Evolutionary conservation across 1,140 invertebrate genomes (phyloP), one percentile per base, ranked within the genome.

Genomic region (Pogonomyrmex californicus): DNA sequence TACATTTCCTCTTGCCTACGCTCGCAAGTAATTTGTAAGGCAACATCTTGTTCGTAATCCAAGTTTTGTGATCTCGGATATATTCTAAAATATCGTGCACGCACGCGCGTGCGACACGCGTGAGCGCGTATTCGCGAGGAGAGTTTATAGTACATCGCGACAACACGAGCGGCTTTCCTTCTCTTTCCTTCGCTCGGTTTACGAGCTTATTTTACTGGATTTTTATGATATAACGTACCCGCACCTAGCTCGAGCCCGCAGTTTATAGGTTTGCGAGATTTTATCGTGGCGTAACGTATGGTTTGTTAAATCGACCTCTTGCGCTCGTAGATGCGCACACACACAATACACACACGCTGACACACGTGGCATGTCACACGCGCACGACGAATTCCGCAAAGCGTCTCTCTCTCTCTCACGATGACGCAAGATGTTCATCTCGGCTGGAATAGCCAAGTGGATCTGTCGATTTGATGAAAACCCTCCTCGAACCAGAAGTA

Each of bases 131-230:
- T 58, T 51, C 63, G 62, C 54, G 36, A 76, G 60, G 12, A 60
- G 58, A 66, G 49, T 56, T 78, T 88, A 76, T 79, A 87, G 51
- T 9, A 51, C 54, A 49, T 14, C 68, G 75, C 38, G 86, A 89
- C 85, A 83, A 58, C 68, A 58, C 86, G 47, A 65, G 49, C 3
- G 86, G 68, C 70, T 66, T 68, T 82, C 76, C 68, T 33, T 49
- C 58, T 30, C 33, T 63, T 9, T 41, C 68, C 63, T 49, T 79
- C 85, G 82, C 88, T 85, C 91, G 89, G 87, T 95, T 95, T 95
- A 95, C 94, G 94, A 95, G 93, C 93, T 94, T 95, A 95, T 95
- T 95, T 95, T 95, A 95, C 94, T 93, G 93, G 93, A 95, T 95
- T 95, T 95, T 95, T 95, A 95, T 95, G 95, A 95, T 94, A 95